phyloP scores from a whole-genome alignment of 2,113 vertebrate genomes.

The Rhineura floridana region DNA sequence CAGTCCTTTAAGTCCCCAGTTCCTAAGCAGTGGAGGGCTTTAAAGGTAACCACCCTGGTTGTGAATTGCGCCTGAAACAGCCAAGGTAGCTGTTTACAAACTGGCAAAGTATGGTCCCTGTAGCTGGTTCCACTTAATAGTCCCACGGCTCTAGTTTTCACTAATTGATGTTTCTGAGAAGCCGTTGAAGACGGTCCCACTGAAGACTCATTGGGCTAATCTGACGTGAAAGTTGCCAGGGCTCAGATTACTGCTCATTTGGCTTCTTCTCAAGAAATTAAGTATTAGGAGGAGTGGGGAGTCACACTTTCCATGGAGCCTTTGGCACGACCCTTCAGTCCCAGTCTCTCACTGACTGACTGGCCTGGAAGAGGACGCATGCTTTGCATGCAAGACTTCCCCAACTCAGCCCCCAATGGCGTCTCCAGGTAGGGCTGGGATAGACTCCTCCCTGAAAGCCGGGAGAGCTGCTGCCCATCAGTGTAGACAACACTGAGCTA shows the following conservation, averaged over 20 bases:
- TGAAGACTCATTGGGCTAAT: too few species aligned
- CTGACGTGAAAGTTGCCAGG: not conserved
- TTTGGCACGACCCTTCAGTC: not conserved
- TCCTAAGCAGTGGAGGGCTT: not conserved
- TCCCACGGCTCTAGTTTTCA: not conserved
- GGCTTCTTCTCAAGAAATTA: not conserved
- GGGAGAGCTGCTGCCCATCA: too few species aligned
- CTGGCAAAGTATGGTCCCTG: too few species aligned
- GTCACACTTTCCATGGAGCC: not conserved
- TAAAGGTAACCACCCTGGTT: not conserved
- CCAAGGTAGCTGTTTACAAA: not conserved
- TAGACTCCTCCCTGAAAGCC: too few species aligned
- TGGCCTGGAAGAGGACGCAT: too few species aligned
- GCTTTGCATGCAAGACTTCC: too few species aligned
- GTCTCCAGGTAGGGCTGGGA: too few species aligned
- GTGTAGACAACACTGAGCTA: too few species aligned
- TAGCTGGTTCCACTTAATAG: not conserved
- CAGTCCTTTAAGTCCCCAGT: not conserved
- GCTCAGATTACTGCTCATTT: not conserved
- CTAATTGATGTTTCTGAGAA: not conserved
- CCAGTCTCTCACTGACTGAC: not conserved
- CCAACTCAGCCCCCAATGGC: too few species aligned
- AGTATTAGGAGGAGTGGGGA: not conserved
- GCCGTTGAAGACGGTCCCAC: not conserved
- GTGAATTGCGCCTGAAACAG: not conserved